Conservation (phyloP, 37 sponge, comb jelly and placozoan species). For the Ianthella basta region DNA sequence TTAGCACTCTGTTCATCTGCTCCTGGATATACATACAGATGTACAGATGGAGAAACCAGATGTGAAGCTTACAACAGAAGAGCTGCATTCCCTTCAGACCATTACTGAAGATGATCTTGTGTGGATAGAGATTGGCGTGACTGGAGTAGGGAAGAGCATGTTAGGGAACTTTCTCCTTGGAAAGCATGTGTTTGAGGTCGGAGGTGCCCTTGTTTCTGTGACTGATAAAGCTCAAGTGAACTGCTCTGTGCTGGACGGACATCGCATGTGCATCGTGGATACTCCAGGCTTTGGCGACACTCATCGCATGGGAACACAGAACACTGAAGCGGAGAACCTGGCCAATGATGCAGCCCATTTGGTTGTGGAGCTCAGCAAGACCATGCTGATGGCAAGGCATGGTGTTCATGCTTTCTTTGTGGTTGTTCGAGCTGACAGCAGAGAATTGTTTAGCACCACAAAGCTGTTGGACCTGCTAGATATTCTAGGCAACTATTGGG, state of each 20-base stretch:
- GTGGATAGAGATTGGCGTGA: background rate
- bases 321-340: background rate
- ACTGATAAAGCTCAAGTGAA: background rate
- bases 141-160: constrained; percentile 4
- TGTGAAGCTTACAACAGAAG: too few relatives aligned
- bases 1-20: too few relatives aligned
- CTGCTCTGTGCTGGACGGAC: background rate
- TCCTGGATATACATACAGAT: too few relatives aligned
- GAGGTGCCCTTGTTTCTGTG: background rate
- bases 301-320: background rate
- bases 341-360: constrained; percentile 10
- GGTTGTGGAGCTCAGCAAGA: constrained; percentile 19
- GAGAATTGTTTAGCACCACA: background rate
- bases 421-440: background rate
- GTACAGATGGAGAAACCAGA: too few relatives aligned
- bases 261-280: constrained; percentile 2
- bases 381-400: background rate
- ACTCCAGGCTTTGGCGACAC: constrained; percentile 33
- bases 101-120: background rate
- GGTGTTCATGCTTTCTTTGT: constrained; percentile 1
- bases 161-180: constrained; percentile 4
- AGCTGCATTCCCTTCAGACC: too few relatives aligned
- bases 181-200: background rate
- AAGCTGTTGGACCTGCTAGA: background rate
- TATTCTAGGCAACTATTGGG: constrained; percentile 26